A percentile compares a stretch with the other conserved stretches of the same genome.
Conservation (phyloP, 2,113 vertebrate genomes). For the Stegostoma tigrinum region DNA sequence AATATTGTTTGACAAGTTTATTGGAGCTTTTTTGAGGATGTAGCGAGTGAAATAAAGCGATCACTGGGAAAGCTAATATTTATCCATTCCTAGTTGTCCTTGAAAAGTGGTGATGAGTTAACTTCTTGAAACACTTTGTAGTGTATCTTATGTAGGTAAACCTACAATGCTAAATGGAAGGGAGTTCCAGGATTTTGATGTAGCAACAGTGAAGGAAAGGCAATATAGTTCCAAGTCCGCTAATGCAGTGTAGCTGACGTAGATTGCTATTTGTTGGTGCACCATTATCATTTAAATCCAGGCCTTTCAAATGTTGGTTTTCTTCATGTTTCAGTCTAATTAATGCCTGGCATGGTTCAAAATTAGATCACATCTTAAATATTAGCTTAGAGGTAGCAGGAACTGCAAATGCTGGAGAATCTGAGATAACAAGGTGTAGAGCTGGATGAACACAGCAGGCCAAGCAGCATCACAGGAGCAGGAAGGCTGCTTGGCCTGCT, state of each 20-base stretch:
- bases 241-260: not conserved
- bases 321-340: not conserved
- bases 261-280: not conserved
- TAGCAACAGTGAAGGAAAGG: not conserved
- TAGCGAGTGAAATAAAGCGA: too few species aligned
- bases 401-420: too few species aligned
- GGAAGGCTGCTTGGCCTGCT: too few species aligned
- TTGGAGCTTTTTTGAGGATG: too few species aligned
- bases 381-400: too few species aligned
- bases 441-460: too few species aligned
- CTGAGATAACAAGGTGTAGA: too few species aligned
- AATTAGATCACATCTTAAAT: not conserved
- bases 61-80: too few species aligned
- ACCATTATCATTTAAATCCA: not conserved
- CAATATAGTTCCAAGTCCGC: not conserved
- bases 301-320: not conserved
- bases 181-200: not conserved
- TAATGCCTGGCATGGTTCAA: not conserved
- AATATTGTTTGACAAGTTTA: too few species aligned
- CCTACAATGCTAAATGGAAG: not conserved
- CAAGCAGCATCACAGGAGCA: too few species aligned
- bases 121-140: not conserved
- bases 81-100: not conserved
- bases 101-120: not conserved
- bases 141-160: not conserved